Conservation (phyloP, 2,797 vertebrate genomes). For the Sebastolobus alascanus region DNA sequence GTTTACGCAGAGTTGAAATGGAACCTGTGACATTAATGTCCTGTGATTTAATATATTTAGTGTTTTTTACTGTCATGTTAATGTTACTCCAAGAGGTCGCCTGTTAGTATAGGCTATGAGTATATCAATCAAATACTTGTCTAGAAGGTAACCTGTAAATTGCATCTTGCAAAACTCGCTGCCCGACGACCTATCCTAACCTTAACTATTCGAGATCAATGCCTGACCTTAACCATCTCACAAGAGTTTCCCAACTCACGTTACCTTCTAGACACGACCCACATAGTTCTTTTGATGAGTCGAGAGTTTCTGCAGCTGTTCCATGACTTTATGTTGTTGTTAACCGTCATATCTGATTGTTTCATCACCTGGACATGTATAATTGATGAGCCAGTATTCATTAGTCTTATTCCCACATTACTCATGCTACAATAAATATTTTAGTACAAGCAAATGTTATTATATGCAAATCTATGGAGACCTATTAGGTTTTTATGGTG, state of each 20-base stretch:
- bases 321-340: slow-evolving; percentile 25
- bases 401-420: slow-evolving; percentile 39
- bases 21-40: not conserved
- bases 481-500: slow-evolving; percentile 42
- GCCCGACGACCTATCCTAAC: too few species aligned
- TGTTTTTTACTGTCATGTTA: not conserved
- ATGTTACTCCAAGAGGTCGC: not conserved
- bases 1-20: not conserved
- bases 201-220: too few species aligned
- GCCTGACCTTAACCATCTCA: too few species aligned
- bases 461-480: slow-evolving; percentile 48
- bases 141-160: too few species aligned
- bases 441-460: slow-evolving; percentile 49
- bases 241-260: too few species aligned
- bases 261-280: too few species aligned
- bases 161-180: too few species aligned
- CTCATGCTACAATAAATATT: slow-evolving; percentile 36
- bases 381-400: slow-evolving; percentile 26
- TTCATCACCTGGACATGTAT: slow-evolving; percentile 32
- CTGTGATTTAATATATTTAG: not conserved
- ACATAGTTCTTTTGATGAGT: not conserved
- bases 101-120: not conserved
- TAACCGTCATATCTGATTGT: slow-evolving; percentile 25
- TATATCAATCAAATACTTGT: not conserved
- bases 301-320: not conserved